phyloP scores from a whole-genome alignment of 2,113 vertebrate genomes.

The Oryzias curvinotus region DNA sequence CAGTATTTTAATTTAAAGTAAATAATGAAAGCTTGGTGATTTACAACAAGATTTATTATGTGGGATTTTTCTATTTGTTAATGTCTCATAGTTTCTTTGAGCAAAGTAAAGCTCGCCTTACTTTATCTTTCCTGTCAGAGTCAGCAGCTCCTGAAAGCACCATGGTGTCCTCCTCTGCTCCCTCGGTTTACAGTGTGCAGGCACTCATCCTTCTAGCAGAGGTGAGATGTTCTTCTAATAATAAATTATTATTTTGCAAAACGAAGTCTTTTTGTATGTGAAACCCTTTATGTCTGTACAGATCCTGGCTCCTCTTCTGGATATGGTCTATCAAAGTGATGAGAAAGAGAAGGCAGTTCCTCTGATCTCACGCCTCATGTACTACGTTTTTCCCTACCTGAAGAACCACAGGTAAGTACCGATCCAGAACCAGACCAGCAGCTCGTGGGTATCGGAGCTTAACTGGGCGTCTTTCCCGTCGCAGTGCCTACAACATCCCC shows the following conservation, averaged over 20 bases:
- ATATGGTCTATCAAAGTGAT: conserved; percentile 95
- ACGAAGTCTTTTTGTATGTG: too few relatives aligned
- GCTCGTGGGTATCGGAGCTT: neutral
- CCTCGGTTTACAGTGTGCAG: conserved; percentile 94
- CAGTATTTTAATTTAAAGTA: too few relatives aligned
- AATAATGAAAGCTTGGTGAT: too few relatives aligned
- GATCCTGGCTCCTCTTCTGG: conserved; percentile 92
- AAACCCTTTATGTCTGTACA: conserved; percentile 40
- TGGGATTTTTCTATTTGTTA: too few relatives aligned
- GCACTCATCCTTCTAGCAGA: conserved; percentile 93
- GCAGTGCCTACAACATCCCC: conserved; percentile 90
- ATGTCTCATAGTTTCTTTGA: too few relatives aligned
- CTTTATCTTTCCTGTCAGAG: conserved; percentile 68
- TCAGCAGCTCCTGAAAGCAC: conserved; percentile 76
- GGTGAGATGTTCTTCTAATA: conserved; percentile 62
- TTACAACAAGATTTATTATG: too few relatives aligned
- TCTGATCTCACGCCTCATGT: conserved; percentile 92
- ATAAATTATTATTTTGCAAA: neutral
- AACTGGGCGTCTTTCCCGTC: neutral
- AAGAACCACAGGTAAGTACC: conserved; percentile 89
- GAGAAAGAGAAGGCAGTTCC: conserved; percentile 97
- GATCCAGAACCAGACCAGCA: neutral
- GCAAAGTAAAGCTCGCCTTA: neutral
- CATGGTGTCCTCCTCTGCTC: conserved; percentile 93
- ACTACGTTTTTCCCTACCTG: conserved; percentile 94